These are phyloP conservation scores for Hoplodrina blanda DNA, from an alignment of 2,888 invertebrate species.

Conservation along the genomic window DNA sequence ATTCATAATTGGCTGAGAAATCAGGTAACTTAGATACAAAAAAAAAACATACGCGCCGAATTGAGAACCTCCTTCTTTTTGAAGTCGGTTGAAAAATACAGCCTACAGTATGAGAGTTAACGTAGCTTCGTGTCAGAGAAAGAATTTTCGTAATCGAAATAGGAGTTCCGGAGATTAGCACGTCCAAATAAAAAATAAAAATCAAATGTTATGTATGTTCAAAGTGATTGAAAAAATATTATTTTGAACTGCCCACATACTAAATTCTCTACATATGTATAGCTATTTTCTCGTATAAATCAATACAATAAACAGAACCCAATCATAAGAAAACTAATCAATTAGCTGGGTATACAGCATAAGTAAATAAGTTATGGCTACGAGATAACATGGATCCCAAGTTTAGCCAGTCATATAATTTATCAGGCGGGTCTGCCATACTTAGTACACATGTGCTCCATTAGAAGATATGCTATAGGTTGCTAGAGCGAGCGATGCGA, in stretches of 20 bases:
- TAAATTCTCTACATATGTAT: background rate
- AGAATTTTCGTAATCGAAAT: no score
- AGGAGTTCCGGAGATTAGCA: no score
- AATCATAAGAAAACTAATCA: slow-evolving; percentile 39
- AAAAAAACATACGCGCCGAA: no score
- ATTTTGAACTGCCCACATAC: background rate
- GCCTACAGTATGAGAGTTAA: no score
- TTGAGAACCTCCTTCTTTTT: no score
- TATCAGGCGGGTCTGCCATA: slow-evolving; percentile 25
- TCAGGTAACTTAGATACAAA: no score
- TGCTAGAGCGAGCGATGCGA: background rate
- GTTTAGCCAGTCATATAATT: slow-evolving; percentile 48
- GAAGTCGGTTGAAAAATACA: no score
- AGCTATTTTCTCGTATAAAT: background rate
- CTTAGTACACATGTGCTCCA: slow-evolving; percentile 4
- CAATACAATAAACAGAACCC: background rate
- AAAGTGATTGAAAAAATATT: no score
- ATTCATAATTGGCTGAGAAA: no score
- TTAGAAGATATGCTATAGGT: slow-evolving; percentile 15
- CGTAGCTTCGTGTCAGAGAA: no score
- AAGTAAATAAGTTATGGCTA: slow-evolving; percentile 42
- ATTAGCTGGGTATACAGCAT: slow-evolving; percentile 16
- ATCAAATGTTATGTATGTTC: no score
- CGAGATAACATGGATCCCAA: slow-evolving; percentile 30
- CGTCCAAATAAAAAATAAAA: no score